A percentile compares a stretch with the other conserved stretches of the same genome.
phyloP scores from a whole-genome alignment of 1,140 invertebrate genomes.

The Caligus rogercresseyi region DNA sequence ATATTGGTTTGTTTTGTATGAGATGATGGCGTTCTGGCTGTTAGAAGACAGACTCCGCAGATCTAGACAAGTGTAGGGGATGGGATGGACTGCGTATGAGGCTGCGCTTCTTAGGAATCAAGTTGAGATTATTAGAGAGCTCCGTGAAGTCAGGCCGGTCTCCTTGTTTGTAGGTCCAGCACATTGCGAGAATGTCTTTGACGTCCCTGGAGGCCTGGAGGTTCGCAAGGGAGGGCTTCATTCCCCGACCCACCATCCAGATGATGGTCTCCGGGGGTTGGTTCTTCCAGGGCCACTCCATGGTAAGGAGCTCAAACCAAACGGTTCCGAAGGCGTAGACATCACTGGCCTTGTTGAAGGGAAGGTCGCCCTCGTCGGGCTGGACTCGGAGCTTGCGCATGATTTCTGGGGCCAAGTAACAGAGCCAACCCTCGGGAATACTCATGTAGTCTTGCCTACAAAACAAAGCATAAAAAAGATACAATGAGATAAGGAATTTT shows the following conservation, averaged over 20 bases:
- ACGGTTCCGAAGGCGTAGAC: constrained; percentile 97
- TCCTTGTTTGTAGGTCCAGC: constrained; percentile 68
- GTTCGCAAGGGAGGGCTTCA: constrained; percentile 85
- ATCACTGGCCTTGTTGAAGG: constrained; percentile 77
- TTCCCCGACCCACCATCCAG: constrained; percentile 90
- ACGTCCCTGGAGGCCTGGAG: constrained; percentile 86
- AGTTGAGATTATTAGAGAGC: constrained; percentile 64
- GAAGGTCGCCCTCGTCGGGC: constrained; percentile 55
- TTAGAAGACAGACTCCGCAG: constrained; percentile 75
- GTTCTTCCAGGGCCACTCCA: constrained; percentile 85
- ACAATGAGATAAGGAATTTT: not conserved
- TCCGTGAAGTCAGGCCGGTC: constrained; percentile 76
- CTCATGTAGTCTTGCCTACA: constrained; percentile 54
- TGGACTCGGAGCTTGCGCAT: constrained; percentile 55
- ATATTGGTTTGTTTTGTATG: not conserved
- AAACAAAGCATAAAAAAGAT: constrained; percentile 26
- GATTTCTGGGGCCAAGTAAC: constrained; percentile 90
- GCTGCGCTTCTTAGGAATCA: constrained; percentile 67
- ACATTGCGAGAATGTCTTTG: constrained; percentile 92
- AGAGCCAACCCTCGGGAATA: constrained; percentile 90
- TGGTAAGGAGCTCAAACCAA: constrained; percentile 93
- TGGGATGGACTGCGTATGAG: constrained; percentile 90
- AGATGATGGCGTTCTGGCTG: too few relatives aligned
- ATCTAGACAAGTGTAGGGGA: constrained; percentile 77
- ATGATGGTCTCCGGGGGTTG: constrained; percentile 86